Percentiles rank a stretch among this genome's conserved stretches.
Conservation (phyloP, 2,113 vertebrate species). For the Scytalopus superciliaris region DNA sequence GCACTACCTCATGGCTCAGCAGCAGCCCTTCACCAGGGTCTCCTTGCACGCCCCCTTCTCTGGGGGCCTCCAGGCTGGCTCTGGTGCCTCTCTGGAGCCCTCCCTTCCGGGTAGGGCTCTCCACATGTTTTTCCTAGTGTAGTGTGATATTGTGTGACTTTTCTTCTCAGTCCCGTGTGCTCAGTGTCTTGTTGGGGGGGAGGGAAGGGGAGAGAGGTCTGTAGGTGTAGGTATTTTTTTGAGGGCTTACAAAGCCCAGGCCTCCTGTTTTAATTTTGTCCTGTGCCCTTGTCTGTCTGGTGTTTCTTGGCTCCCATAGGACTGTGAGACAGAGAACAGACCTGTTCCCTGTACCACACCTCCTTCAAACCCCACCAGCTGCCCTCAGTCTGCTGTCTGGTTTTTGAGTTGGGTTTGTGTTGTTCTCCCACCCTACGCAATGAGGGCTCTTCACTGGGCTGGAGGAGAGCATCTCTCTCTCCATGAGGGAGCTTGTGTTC, state of each 20-base stretch:
- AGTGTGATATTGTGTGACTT: background rate
- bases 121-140: background rate
- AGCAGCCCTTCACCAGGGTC: background rate
- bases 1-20: background rate
- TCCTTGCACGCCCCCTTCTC: background rate
- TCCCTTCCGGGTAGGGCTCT: background rate
- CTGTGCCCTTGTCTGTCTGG: background rate
- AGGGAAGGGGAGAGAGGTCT: background rate
- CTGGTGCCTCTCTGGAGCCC: background rate
- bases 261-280: slow-evolving; percentile 21
- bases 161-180: slow-evolving; percentile 34
- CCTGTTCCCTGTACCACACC: background rate
- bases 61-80: background rate
- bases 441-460: background rate
- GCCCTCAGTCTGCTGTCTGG: background rate
- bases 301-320: background rate
- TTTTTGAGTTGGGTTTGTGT: slow-evolving; percentile 17
- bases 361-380: background rate
- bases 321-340: background rate
- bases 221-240: slow-evolving; percentile 41
- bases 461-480: background rate
- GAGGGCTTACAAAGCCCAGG: background rate
- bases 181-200: background rate
- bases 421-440: background rate
- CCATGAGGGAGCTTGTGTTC: background rate